Conservation (phyloP, 1,140 invertebrate genomes). For the Himalopsyche phryganea region DNA sequence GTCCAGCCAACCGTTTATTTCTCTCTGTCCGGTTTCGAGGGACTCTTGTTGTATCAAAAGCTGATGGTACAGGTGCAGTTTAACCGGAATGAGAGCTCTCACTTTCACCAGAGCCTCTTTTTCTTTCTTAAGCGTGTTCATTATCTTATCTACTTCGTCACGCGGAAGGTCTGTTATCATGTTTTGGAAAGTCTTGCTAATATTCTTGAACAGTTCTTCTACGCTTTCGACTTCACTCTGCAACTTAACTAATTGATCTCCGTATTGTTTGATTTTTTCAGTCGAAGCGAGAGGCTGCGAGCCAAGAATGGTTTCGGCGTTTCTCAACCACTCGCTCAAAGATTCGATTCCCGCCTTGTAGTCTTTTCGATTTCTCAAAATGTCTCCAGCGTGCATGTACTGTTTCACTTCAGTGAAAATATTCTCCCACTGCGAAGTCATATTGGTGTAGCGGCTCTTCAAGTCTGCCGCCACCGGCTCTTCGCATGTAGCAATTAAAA, state of each 20-base stretch:
- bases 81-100: slow-evolving; percentile 73
- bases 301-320: slow-evolving; percentile 68
- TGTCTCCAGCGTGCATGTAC: slow-evolving; percentile 85
- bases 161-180: slow-evolving; percentile 85
- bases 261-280: slow-evolving; percentile 73
- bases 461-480: slow-evolving; percentile 74
- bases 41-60: slow-evolving; percentile 87
- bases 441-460: slow-evolving; percentile 66
- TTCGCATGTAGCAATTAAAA: slow-evolving; percentile 82
- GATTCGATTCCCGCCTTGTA: slow-evolving; percentile 73
- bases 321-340: slow-evolving; percentile 75
- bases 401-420: slow-evolving; percentile 76
- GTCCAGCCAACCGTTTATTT: slow-evolving; percentile 81
- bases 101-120: slow-evolving; percentile 82
- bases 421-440: slow-evolving; percentile 76
- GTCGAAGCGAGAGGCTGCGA: slow-evolving; percentile 69
- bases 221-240: slow-evolving; percentile 80
- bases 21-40: slow-evolving; percentile 78
- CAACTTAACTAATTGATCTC: slow-evolving; percentile 73
- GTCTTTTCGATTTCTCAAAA: slow-evolving; percentile 75
- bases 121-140: slow-evolving; percentile 84
- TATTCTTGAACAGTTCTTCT: slow-evolving; percentile 84
- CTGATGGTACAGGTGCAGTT: slow-evolving; percentile 77
- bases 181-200: slow-evolving; percentile 85
- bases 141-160: slow-evolving; percentile 87